Evolutionary conservation across 2,113 vertebrate species (phyloP).

Genomic region (Rattus rattus): DNA sequence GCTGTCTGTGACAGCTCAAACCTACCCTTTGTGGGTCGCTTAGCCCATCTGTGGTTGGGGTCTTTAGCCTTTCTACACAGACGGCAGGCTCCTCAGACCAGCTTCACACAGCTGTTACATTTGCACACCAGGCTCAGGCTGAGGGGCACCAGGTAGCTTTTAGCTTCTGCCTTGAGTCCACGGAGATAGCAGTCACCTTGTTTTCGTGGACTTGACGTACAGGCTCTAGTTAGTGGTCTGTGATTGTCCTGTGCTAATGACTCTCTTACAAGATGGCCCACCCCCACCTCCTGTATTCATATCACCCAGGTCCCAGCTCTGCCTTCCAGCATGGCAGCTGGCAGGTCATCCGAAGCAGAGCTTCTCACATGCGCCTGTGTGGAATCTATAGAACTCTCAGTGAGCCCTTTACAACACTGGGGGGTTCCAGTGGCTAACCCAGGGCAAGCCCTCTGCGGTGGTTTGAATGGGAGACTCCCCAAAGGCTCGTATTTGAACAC

Average conservation of each 20-base stretch:
- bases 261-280: not conserved
- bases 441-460: not conserved
- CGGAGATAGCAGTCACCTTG: accelerated
- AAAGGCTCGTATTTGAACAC: not conserved
- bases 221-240: too few relatives aligned
- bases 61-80: not conserved
- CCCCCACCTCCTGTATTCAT: not conserved
- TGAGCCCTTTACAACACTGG: not conserved
- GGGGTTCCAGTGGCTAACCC: not conserved
- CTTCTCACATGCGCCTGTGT: not conserved
- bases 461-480: not conserved
- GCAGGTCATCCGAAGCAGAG: not conserved
- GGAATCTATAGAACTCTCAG: not conserved
- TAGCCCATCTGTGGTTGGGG: not conserved
- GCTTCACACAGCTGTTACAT: not conserved
- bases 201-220: not conserved
- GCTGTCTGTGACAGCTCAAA: not conserved
- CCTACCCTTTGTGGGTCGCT: not conserved
- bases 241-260: not conserved
- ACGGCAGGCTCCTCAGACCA: not conserved
- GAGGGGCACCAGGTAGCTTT: not conserved
- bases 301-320: not conserved
- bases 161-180: not conserved
- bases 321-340: not conserved
- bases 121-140: accelerated